phyloP scores from a whole-genome alignment of 2,797 vertebrate genomes.

The Scarus forsteni region DNA sequence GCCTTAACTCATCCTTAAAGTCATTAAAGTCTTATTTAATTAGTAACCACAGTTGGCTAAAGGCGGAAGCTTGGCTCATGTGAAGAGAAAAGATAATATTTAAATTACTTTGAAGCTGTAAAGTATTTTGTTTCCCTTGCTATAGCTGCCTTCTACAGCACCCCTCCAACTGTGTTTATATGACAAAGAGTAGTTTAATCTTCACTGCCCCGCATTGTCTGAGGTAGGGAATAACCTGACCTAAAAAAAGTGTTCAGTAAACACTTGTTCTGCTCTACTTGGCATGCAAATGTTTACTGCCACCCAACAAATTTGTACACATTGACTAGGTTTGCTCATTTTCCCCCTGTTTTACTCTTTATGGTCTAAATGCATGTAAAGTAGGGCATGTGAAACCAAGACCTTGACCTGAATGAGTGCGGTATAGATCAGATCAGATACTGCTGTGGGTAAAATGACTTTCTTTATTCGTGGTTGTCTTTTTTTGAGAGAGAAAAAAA shows the following conservation, averaged over 20 bases:
- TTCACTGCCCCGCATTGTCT: background rate
- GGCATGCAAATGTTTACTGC: slow-evolving; percentile 3
- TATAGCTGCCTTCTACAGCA: background rate
- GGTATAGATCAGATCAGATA: background rate
- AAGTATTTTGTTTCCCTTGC: background rate
- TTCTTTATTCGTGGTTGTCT: background rate
- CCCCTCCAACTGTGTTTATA: background rate
- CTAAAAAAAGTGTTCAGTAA: slow-evolving; percentile 8
- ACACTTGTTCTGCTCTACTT: slow-evolving; percentile 29
- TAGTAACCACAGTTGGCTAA: background rate
- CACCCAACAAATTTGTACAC: slow-evolving; percentile 13
- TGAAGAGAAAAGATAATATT: background rate
- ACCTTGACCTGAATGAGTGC: slow-evolving; percentile 9
- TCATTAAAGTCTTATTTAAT: slow-evolving; percentile 3
- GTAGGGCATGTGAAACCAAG: slow-evolving; percentile 1
- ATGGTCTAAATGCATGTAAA: slow-evolving; percentile 6
- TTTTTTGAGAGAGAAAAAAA: slow-evolving; percentile 10
- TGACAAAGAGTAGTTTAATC: slow-evolving; percentile 1
- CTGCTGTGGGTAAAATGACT: background rate
- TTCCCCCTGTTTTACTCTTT: background rate
- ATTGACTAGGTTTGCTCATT: slow-evolving; percentile 8
- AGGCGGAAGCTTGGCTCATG: background rate
- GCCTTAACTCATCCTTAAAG: background rate
- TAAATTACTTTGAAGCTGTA: slow-evolving; percentile 1
- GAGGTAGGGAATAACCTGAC: background rate